phyloP scores from a whole-genome alignment of 1,140 invertebrate species.

The Drosophila nebulosa region DNA sequence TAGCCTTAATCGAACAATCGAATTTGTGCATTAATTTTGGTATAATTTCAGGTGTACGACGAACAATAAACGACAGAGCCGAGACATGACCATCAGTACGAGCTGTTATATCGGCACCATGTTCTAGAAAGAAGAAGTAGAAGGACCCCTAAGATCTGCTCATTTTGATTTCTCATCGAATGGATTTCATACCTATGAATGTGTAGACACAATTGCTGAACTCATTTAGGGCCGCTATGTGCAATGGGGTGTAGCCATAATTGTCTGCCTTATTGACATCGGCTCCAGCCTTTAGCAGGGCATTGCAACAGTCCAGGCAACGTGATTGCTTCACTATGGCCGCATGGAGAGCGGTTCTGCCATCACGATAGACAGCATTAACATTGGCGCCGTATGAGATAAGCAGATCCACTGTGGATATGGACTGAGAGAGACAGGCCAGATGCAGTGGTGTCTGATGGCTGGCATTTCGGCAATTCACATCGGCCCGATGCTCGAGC shows the following conservation, averaged over 20 bases:
- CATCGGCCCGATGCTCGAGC: conserved; percentile 87
- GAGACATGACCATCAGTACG: conserved; percentile 90
- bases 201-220: conserved; percentile 88
- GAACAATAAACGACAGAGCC: conserved; percentile 89
- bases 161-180: too few species aligned
- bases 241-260: conserved; percentile 90
- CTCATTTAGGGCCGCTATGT: conserved; percentile 92
- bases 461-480: conserved; percentile 86
- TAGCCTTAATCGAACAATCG: conserved; percentile 88
- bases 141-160: too few species aligned
- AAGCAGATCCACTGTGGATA: conserved; percentile 86
- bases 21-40: conserved; percentile 87
- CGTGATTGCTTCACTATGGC: conserved; percentile 89
- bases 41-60: conserved; percentile 90
- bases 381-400: conserved; percentile 85
- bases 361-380: conserved; percentile 85
- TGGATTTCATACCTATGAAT: conserved; percentile 83
- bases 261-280: conserved; percentile 89
- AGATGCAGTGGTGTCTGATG: conserved; percentile 90
- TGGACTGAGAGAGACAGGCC: conserved; percentile 88
- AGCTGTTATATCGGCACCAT: conserved; percentile 91
- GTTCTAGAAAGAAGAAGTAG: conserved; percentile 80
- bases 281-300: conserved; percentile 86
- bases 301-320: conserved; percentile 86
- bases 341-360: conserved; percentile 89